Evolutionary conservation across 1,140 invertebrate genomes (phyloP), one percentile per base, ranked within the genome.

Genomic region (Meteorus sp.): DNA sequence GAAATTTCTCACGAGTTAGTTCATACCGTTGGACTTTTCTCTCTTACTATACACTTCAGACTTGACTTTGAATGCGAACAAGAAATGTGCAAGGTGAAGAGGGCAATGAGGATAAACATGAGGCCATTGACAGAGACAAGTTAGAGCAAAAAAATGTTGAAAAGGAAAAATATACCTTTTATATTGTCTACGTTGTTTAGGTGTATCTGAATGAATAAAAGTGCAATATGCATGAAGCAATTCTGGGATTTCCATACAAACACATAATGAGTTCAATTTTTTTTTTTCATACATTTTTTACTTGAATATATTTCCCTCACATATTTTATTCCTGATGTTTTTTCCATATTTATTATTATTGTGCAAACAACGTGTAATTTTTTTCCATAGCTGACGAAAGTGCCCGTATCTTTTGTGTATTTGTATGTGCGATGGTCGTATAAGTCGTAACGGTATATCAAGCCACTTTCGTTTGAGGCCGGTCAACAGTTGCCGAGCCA

Each of bases 221-320:
- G 17, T 43, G 22, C 41, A 74, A 27, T 72, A 65, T 31, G 75
- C n/a, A n/a, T n/a, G n/a, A n/a, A n/a, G n/a, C n/a, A n/a, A n/a
- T n/a, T n/a, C n/a, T n/a, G n/a, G n/a, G n/a, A n/a, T n/a, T n/a
- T n/a, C n/a, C n/a, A n/a, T n/a, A n/a, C n/a, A n/a, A n/a, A n/a
- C n/a, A n/a, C n/a, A n/a, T n/a, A n/a, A n/a, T n/a, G n/a, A n/a
- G n/a, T n/a, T n/a, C n/a, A n/a, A n/a, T n/a, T n/a, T n/a, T n/a
- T n/a, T n/a, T n/a, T n/a, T n/a, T n/a, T n/a, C n/a, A n/a, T n/a
- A n/a, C n/a, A n/a, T n/a, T n/a, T n/a, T n/a, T n/a, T n/a, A n/a
- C n/a, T n/a, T n/a, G n/a, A n/a, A n/a, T n/a, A n/a, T n/a, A n/a
- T n/a, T n/a, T n/a, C n/a, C n/a, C n/a, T n/a, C n/a, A n/a, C n/a